Evolutionary conservation across 2,797 vertebrate species (phyloP).

Genomic region (Lacerta agilis): DNA sequence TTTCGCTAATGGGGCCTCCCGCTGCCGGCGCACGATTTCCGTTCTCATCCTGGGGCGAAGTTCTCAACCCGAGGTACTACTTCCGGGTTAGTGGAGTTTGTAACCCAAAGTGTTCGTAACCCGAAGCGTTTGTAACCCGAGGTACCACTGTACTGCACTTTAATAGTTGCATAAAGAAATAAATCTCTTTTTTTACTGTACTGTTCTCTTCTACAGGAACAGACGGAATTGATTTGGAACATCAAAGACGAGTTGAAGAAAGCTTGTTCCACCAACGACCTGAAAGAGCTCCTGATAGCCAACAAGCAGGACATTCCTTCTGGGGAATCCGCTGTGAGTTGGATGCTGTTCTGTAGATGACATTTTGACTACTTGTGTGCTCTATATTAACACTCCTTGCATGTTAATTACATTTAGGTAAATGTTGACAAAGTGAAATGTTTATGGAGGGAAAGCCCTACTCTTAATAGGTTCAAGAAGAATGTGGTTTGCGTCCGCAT

Average conservation of each 20-base stretch:
- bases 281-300: conserved; percentile 96
- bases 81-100: too few relatives aligned
- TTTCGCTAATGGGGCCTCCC: too few relatives aligned
- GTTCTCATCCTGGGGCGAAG: too few relatives aligned
- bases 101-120: too few relatives aligned
- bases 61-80: too few relatives aligned
- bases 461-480: not conserved
- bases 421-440: not conserved
- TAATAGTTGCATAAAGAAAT: not conserved
- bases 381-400: not conserved
- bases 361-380: rapidly evolving
- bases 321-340: conserved; percentile 93
- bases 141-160: not conserved
- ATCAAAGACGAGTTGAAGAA: conserved; percentile 96
- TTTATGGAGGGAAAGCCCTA: not conserved
- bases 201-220: conserved; percentile 80
- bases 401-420: not conserved
- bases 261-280: conserved; percentile 89
- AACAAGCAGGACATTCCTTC: conserved; percentile 94
- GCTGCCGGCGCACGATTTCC: too few relatives aligned
- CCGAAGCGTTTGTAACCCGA: too few relatives aligned
- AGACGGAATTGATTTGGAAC: conserved; percentile 93
- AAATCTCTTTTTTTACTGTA: not conserved
- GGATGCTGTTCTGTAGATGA: not conserved
- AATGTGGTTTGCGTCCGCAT: not conserved